These are phyloP conservation scores for Ophion ventricosus DNA, from an alignment of 2,888 invertebrate genomes.

Conservation along the genomic window DNA sequence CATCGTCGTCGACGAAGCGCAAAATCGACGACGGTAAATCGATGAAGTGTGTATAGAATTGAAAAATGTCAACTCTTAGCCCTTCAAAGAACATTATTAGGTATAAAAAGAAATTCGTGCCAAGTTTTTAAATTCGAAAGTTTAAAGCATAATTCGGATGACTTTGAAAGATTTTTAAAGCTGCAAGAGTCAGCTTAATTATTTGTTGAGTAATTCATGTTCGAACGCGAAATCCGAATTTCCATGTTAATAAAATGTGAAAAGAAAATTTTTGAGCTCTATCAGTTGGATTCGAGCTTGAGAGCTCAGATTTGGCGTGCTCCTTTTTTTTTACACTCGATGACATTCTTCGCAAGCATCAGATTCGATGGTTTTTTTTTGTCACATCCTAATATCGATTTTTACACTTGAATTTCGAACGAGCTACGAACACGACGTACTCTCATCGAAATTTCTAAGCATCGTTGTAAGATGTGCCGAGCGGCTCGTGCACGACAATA, in stretches of 20 bases:
- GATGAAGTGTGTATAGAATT: too few relatives aligned
- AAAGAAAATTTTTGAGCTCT: not conserved
- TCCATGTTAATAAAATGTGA: too few relatives aligned
- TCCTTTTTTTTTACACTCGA: not conserved
- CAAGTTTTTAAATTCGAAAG: not conserved
- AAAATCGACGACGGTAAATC: constrained; percentile 41
- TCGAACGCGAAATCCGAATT: too few relatives aligned
- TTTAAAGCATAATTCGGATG: not conserved
- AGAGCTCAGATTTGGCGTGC: not conserved
- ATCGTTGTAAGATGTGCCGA: not conserved
- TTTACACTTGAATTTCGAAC: not conserved
- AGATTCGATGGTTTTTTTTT: not conserved
- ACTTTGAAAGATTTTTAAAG: too few relatives aligned
- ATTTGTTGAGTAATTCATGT: too few relatives aligned
- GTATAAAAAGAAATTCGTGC: not conserved
- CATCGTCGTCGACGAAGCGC: constrained; percentile 45
- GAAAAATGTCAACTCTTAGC: not conserved
- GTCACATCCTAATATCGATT: not conserved
- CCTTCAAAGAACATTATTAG: not conserved
- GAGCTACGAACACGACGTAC: not conserved
- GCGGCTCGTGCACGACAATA: not conserved
- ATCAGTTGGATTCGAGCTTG: not conserved
- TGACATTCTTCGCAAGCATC: not conserved
- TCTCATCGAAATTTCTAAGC: not conserved
- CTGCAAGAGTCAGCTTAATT: not conserved